These are phyloP conservation scores for Dicrostonyx torquatus DNA, from an alignment of 2,797 vertebrate species.

Conservation along the genomic window DNA sequence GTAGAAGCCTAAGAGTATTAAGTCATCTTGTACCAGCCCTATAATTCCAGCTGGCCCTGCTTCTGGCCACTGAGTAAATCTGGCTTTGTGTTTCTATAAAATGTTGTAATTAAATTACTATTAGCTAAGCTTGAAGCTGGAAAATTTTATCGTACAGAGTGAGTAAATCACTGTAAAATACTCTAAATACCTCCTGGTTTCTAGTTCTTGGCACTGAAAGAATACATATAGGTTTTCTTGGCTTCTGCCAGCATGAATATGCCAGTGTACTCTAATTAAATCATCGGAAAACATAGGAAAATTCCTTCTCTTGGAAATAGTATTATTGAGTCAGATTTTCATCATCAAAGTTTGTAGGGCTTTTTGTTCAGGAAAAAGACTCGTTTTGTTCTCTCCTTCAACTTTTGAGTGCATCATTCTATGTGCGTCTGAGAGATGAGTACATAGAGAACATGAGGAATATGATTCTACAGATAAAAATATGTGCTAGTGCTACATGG, in stretches of 20 bases:
- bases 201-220: slow-evolving; percentile 73
- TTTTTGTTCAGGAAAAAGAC: slow-evolving; percentile 47
- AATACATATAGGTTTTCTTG: slow-evolving; percentile 70
- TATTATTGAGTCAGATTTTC: slow-evolving; percentile 55
- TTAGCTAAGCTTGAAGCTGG: slow-evolving; percentile 69
- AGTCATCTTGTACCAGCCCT: not conserved
- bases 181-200: slow-evolving; percentile 65
- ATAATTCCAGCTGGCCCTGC: slow-evolving; percentile 55
- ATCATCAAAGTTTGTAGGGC: slow-evolving; percentile 47
- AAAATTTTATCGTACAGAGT: slow-evolving; percentile 68
- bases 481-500: not conserved
- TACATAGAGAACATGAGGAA: not conserved
- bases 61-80: slow-evolving; percentile 65
- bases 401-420: not conserved
- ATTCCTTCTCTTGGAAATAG: slow-evolving; percentile 67
- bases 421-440: not conserved
- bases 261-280: slow-evolving; percentile 70
- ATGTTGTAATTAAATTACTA: slow-evolving; percentile 76
- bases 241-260: slow-evolving; percentile 56
- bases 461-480: slow-evolving; percentile 13
- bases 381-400: slow-evolving; percentile 14
- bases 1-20: slow-evolving; percentile 42
- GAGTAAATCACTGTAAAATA: slow-evolving; percentile 74
- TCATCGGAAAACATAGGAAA: slow-evolving; percentile 68
- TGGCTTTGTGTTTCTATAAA: slow-evolving; percentile 74